Conservation (phyloP, 2,888 invertebrate species). For the Lampropteryx suffumata region DNA sequence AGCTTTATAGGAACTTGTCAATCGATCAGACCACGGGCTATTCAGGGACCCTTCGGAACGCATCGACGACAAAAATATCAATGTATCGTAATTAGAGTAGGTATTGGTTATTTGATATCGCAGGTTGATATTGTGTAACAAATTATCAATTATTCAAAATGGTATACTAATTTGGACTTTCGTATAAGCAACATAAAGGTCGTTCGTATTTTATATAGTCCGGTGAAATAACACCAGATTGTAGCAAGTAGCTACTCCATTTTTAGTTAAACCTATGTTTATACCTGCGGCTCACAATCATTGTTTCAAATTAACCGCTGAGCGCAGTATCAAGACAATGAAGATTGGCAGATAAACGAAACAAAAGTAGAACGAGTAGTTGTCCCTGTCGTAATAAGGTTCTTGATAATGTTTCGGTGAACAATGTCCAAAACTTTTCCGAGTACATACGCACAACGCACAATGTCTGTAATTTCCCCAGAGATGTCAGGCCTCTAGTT, state of each 20-base stretch:
- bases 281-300: conserved; percentile 34
- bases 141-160: too few species aligned
- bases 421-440: conserved; percentile 57
- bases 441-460: conserved; percentile 59
- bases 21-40: too few species aligned
- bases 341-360: conserved; percentile 33
- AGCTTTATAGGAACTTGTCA: too few species aligned
- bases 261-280: conserved; percentile 6
- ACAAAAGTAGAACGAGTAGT: conserved; percentile 34
- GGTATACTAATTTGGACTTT: too few species aligned
- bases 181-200: too few species aligned
- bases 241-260: not conserved
- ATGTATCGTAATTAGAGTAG: too few species aligned
- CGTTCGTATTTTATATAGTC: too few species aligned
- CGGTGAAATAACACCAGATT: too few species aligned
- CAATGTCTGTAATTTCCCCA: conserved; percentile 70
- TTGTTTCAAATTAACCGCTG: conserved; percentile 40
- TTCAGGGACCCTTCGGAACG: too few species aligned
- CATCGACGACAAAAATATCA: too few species aligned
- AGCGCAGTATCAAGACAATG: conserved; percentile 23
- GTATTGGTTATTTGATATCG: too few species aligned
- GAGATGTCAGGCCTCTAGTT: conserved; percentile 64
- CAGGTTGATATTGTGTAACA: too few species aligned
- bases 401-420: conserved; percentile 46
- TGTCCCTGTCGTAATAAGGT: conserved; percentile 40